A percentile compares a stretch with the other conserved stretches of the same genome.
These are phyloP conservation scores for Phylloscopus trochilus DNA, from an alignment of 2,113 vertebrate genomes.

Conservation along the genomic window DNA sequence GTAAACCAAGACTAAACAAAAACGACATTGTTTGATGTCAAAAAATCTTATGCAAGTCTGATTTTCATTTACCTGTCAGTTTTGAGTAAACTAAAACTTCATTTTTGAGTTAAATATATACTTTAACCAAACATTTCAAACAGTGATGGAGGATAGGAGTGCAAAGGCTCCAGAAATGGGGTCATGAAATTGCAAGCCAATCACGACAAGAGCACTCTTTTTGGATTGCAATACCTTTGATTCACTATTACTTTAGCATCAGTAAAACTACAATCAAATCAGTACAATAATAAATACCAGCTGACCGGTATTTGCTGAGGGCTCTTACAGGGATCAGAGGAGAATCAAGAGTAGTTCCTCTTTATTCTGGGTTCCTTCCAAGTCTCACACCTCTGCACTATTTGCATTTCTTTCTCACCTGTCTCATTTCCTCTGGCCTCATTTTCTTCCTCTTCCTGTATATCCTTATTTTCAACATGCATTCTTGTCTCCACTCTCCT, in stretches of 20 bases:
- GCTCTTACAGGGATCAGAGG: neutral
- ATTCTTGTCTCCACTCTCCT: neutral
- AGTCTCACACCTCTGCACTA: neutral
- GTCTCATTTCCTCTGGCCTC: neutral
- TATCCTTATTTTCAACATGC: neutral
- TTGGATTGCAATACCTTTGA: neutral
- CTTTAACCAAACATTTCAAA: neutral
- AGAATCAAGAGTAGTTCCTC: neutral
- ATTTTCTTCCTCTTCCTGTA: neutral
- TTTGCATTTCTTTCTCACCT: neutral
- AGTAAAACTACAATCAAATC: neutral
- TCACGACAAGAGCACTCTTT: neutral
- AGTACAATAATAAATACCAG: neutral
- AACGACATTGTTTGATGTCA: neutral
- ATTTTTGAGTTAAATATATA: neutral
- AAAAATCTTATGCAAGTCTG: neutral
- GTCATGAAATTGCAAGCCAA: neutral
- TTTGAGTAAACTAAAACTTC: neutral
- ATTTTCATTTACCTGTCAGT: neutral
- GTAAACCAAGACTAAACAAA: neutral
- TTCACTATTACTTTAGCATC: neutral
- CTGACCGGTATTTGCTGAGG: neutral
- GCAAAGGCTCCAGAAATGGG: neutral
- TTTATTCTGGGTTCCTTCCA: neutral
- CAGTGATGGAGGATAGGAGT: neutral